Evolutionary conservation across 2,888 invertebrate species (phyloP).

Genomic region (Petrolisthes manimaculis): DNA sequence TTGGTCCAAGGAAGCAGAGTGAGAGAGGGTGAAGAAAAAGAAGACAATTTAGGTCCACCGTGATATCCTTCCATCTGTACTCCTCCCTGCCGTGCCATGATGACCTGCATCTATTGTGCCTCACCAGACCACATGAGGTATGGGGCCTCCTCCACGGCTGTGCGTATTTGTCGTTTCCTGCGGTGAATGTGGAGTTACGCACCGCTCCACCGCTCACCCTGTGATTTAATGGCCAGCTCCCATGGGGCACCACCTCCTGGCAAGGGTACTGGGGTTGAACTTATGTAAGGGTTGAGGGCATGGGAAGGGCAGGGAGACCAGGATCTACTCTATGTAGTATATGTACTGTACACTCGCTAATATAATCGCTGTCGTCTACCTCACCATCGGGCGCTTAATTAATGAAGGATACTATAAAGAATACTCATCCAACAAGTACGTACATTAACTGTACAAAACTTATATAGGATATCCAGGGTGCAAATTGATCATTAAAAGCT

Average conservation of each 20-base stretch:
- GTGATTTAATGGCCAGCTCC: constrained; percentile 30
- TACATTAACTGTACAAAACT: no score
- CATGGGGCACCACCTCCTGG: constrained; percentile 10
- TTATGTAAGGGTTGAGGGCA: constrained; percentile 18
- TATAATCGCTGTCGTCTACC: background rate
- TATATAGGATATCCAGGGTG: no score
- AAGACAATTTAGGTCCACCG: constrained; percentile 27
- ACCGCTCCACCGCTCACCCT: background rate
- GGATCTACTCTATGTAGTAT: background rate
- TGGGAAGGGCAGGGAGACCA: background rate
- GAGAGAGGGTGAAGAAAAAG: background rate
- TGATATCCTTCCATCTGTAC: constrained; percentile 32
- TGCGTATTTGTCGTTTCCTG: constrained; percentile 38
- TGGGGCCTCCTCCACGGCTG: constrained; percentile 10
- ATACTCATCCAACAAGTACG: no score
- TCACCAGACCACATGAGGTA: constrained; percentile 20
- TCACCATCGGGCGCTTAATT: no score
- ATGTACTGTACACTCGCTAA: background rate
- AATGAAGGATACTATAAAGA: no score
- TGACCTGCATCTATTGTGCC: constrained; percentile 41
- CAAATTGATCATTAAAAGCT: no score
- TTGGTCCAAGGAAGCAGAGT: background rate
- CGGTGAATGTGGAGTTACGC: constrained; percentile 26
- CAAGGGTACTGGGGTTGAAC: background rate
- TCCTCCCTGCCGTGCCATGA: constrained; percentile 29